These are phyloP conservation scores for Spisula subtruncata DNA, from an alignment of 2,888 invertebrate genomes.

Conservation along the genomic window DNA sequence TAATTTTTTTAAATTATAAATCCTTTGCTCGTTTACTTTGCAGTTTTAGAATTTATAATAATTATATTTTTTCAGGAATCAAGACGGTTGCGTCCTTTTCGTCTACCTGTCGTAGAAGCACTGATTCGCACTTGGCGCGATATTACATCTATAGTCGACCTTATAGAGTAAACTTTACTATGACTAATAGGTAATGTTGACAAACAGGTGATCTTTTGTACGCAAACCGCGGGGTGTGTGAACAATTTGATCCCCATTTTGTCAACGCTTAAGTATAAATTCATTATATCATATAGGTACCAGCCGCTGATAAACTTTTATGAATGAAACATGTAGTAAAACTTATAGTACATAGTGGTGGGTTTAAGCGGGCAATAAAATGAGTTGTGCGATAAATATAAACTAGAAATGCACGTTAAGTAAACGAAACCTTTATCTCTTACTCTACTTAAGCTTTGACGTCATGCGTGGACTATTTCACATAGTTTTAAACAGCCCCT, in stretches of 20 bases:
- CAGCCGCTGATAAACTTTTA: conserved; percentile 33
- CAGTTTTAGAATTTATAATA: neutral
- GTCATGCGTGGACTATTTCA: conserved; percentile 6
- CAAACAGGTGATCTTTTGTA: conserved; percentile 52
- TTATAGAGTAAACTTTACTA: neutral
- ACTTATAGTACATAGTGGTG: conserved; percentile 3
- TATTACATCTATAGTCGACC: neutral
- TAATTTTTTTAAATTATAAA: neutral
- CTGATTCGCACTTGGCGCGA: conserved; percentile 17
- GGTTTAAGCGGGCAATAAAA: neutral
- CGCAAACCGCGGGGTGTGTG: conserved; percentile 56
- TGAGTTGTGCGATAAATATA: neutral
- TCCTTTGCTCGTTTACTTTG: neutral
- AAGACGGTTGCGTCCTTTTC: neutral
- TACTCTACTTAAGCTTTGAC: neutral
- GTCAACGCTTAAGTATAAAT: neutral
- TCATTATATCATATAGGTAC: conserved; percentile 12
- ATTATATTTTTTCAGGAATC: neutral
- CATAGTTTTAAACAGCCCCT: neutral
- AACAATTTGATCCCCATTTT: conserved; percentile 46
- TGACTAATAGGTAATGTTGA: conserved; percentile 57
- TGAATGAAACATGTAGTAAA: conserved; percentile 49
- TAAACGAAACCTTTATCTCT: conserved; percentile 20
- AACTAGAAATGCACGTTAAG: neutral
- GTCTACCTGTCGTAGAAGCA: neutral